Base-by-base conservation (phyloP, 2,797 vertebrate genomes). In the Onychomys leucogaster region DNA sequence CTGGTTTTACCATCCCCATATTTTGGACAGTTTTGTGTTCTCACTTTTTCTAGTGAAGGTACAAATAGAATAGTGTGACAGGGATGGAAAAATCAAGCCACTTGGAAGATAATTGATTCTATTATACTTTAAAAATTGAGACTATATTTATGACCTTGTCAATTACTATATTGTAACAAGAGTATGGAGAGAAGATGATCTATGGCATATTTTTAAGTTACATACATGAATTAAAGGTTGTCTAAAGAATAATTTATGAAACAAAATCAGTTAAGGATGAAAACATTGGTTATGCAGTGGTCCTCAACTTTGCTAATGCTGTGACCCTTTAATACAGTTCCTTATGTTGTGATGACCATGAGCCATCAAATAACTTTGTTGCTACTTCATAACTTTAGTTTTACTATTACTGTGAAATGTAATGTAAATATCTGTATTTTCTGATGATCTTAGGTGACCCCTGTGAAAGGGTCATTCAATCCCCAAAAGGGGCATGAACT, bases 161-260 rank as follows among this genome's bases (percentile, higher is more conserved):
- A 55, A 71, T 77, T 92, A 76, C 27, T 85, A 8, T 92, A 29
- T 81, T 94, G 55, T 90, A 89, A 59, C 8, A 89, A 75, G 13
- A 92, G 9, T 46, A 84, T 1, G 7, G 65, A 85, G 13, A 16
- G 11, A 57, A 63, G 16, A 77, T 87, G 9, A 78, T 37, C 57
- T 67, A 1, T 43, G 65, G 21, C 10, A 49, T 55, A 43, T 27
- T 71, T 83, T 94, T 57, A 86, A 85, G 2, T 43, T 63, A 69
- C n/a, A 84, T 6, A 6, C 59, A 46, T 83, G 41, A 37, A 90
- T 49, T 86, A 81, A 91, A 11, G 83, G 34, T 96, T 96, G 2
- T 88, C 41, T 69, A 43, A 90, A 94, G 41, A 97, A n/a, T 32
- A 94, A 46, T 90, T 84, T 81, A 81, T 76, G 6, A 23, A 89